phyloP scores from a whole-genome alignment of 1,140 invertebrate genomes.

The Coboldia fuscipes region DNA sequence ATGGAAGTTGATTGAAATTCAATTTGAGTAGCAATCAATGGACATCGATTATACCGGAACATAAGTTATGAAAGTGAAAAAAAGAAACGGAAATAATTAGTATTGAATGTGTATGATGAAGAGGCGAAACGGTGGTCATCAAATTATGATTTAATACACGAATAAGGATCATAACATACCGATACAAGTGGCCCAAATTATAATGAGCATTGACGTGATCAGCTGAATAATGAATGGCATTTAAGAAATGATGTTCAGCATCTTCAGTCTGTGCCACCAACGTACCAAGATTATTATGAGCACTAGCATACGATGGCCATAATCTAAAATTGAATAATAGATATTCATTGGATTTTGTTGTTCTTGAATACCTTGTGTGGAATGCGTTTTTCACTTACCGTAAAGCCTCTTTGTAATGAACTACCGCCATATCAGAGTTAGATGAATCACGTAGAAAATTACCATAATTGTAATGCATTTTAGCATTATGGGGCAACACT shows the following conservation, averaged over 20 bases:
- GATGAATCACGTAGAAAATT: constrained; percentile 63
- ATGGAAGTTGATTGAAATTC: no score
- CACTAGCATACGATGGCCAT: constrained; percentile 69
- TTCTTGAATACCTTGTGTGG: no score
- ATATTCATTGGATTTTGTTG: no score
- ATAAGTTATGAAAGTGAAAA: no score
- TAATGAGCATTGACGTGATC: constrained; percentile 67
- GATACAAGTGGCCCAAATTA: constrained; percentile 65
- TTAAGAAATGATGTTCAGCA: constrained; percentile 54
- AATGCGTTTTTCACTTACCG: constrained; percentile 56
- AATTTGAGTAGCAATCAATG: no score
- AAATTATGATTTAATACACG: no score
- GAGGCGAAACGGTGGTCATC: no score
- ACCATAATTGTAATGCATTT: constrained; percentile 80
- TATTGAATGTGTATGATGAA: no score
- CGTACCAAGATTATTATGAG: constrained; percentile 75
- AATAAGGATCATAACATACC: constrained; percentile 29
- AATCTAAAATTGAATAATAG: no score
- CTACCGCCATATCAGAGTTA: constrained; percentile 41
- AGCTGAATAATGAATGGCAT: constrained; percentile 49
- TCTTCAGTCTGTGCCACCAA: constrained; percentile 37
- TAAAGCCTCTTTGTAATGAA: constrained; percentile 60
- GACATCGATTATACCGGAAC: no score
- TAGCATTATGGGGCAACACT: constrained; percentile 64
- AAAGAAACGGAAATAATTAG: no score